phyloP scores from a whole-genome alignment of 2,797 vertebrate genomes.

The Arremon aurantiirostris region DNA sequence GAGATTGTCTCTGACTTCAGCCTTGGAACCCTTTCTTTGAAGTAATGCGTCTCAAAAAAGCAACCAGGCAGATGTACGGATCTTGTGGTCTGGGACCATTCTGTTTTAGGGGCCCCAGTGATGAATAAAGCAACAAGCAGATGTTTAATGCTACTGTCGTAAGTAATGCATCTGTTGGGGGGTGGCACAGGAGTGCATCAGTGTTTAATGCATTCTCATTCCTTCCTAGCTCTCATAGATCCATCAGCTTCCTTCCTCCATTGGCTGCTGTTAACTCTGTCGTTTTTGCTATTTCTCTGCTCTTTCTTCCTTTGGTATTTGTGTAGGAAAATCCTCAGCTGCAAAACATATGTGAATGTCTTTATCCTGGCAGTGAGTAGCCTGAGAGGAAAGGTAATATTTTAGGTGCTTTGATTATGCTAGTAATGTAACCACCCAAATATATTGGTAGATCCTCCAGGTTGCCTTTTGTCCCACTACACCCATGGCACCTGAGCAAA shows the following conservation, averaged over 20 bases:
- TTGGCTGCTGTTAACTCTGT: background rate
- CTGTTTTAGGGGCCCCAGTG: background rate
- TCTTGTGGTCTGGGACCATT: background rate
- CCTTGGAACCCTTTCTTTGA: background rate
- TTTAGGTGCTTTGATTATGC: background rate
- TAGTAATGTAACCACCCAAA: background rate
- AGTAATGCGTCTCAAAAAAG: fast-evolving
- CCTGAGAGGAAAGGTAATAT: background rate
- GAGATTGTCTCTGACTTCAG: background rate
- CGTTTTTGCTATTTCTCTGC: background rate
- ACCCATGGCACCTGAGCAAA: background rate
- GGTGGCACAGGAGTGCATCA: background rate
- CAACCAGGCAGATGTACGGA: background rate
- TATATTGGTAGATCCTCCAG: background rate
- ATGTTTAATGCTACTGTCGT: background rate
- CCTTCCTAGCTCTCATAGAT: background rate
- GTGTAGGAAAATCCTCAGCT: background rate
- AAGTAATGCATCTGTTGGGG: background rate
- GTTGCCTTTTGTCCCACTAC: background rate
- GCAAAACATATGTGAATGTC: background rate
- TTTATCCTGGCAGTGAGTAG: background rate
- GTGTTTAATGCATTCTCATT: background rate
- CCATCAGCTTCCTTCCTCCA: background rate
- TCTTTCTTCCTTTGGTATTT: background rate
- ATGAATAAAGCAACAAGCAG: background rate